Conservation (phyloP, 2,888 invertebrate genomes). For the Thalpophila matura region DNA sequence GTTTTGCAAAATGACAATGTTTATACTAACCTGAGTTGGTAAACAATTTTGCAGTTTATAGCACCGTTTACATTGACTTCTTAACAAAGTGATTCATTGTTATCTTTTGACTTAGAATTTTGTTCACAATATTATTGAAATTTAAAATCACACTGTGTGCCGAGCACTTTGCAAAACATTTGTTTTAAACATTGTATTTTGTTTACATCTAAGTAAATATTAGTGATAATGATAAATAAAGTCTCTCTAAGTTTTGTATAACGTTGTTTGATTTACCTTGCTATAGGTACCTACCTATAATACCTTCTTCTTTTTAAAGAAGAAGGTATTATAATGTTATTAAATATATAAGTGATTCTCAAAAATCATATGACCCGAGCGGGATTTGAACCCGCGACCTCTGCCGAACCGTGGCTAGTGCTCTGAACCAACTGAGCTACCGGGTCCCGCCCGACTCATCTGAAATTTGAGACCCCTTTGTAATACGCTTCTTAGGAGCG, state of each 20-base stretch:
- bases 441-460: no score
- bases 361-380: no score
- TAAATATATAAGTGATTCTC: no score
- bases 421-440: no score
- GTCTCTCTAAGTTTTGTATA: conserved; percentile 67
- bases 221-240: conserved; percentile 59
- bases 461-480: no score
- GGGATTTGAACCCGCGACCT: no score
- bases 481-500: no score
- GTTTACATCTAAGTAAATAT: conserved; percentile 34
- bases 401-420: no score
- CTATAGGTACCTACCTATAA: no score
- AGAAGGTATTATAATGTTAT: no score
- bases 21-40: conserved; percentile 35
- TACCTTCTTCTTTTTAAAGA: neutral
- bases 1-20: conserved; percentile 5
- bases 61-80: conserved; percentile 26
- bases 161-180: conserved; percentile 16
- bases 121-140: conserved; percentile 24
- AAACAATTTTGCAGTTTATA: conserved; percentile 15
- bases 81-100: conserved; percentile 22
- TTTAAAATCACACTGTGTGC: conserved; percentile 32
- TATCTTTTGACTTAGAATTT: conserved; percentile 23
- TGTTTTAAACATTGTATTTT: conserved; percentile 37
- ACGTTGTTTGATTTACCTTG: conserved; percentile 38